Conservation (phyloP, 2,888 invertebrate genomes). For the Sericinus montela region DNA sequence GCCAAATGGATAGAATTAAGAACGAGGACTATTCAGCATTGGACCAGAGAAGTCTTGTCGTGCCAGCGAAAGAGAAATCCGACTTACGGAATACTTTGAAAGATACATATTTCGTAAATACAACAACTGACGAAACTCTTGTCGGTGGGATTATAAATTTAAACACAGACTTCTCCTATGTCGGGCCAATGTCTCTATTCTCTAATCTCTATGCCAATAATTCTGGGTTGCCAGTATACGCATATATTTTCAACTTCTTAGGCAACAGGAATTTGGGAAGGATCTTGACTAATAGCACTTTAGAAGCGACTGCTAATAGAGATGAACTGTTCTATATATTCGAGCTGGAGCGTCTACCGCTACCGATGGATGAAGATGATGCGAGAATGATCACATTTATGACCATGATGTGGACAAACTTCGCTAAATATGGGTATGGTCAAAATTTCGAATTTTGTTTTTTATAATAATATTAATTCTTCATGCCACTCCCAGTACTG, state of each 20-base stretch:
- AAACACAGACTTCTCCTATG: slow-evolving; percentile 61
- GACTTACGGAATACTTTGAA: slow-evolving; percentile 48
- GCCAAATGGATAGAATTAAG: slow-evolving; percentile 56
- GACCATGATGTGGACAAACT: slow-evolving; percentile 74
- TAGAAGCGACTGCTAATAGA: slow-evolving; percentile 54
- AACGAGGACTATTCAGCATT: slow-evolving; percentile 57
- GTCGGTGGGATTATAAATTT: slow-evolving; percentile 64
- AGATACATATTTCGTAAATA: slow-evolving; percentile 59
- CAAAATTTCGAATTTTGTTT: background rate
- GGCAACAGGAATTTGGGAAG: slow-evolving; percentile 63
- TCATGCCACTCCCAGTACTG: too few relatives aligned
- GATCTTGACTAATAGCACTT: slow-evolving; percentile 55
- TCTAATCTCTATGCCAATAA: slow-evolving; percentile 53
- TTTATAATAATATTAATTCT: background rate
- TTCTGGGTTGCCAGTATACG: slow-evolving; percentile 43
- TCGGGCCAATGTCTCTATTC: slow-evolving; percentile 62
- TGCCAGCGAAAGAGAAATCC: slow-evolving; percentile 42
- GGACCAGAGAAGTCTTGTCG: slow-evolving; percentile 47
- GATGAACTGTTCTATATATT: slow-evolving; percentile 67
- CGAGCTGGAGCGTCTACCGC: slow-evolving; percentile 55
- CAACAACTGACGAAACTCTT: slow-evolving; percentile 49
- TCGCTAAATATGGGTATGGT: slow-evolving; percentile 70
- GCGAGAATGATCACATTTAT: slow-evolving; percentile 65
- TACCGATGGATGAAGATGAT: slow-evolving; percentile 64
- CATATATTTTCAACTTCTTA: slow-evolving; percentile 62